Evolutionary conservation across 2,888 invertebrate species (phyloP), one percentile per base, ranked within the genome.

Genomic region (Leistus spinibarbis): DNA sequence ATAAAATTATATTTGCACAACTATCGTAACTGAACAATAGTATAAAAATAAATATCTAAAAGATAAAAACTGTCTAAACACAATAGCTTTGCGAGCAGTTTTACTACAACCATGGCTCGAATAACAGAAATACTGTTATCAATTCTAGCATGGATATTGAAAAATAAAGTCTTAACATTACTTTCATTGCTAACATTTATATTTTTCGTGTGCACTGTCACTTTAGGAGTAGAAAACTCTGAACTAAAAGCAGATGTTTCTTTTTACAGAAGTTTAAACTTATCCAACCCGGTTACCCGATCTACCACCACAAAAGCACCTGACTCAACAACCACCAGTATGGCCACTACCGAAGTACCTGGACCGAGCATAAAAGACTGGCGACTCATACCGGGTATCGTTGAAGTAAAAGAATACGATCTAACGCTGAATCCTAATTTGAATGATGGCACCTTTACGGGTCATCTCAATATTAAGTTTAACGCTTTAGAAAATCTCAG

Each of bases 391-490:
- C 84, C 83, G 53, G 82, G 88, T 56, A 84, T 92, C 0, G 81
- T 85, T 27, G 95, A 95, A 0, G 80, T 83, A 17, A 88, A 90
- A 77, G 10, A 62, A 0, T 95, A 95, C 82, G 90, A 92, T 79
- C 85, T 95, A 2, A 87, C 86, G 67, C 84, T 95, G 40, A 86
- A 89, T 81, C 95, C 95, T 0, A 85, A 93, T 80, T 85, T 93
- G 77, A 84, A 88, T 77, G 82, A 88, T 80, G 89, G 88, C 76
- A 82, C 80, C 10, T 91, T 90, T 79, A 80, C 78, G 62, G 95
- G 93, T 13, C 86, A 84, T 68, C 89, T 91, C 0, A 81, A 78
- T 0, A 90, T 91, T 57, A 79, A 78, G 0, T 77, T 91, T 0
- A 79, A 84, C 4, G 84, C 91, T 7, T 76, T 81, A 1, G 80